Evolutionary conservation across 2,888 invertebrate species (phyloP), one percentile per base, ranked within the genome.

Genomic region (Cheilosia scutellata): DNA sequence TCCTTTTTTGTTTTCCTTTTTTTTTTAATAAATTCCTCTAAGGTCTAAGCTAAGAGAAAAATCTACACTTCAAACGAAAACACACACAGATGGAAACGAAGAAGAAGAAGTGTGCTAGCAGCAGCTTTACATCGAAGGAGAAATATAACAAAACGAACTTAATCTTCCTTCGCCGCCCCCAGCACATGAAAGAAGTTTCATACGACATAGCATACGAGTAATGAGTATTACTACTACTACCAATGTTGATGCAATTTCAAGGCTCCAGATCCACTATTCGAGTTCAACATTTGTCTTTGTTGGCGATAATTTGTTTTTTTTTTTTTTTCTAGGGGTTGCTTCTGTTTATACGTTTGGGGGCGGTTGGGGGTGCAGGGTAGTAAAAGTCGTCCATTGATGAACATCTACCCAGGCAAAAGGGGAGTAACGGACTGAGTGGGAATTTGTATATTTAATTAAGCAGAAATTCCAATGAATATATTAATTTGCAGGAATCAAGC

Each of bases 361-460:
- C 65, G 44, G 31, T 49, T 44, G n/a, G 44, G 47, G 66, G 25
- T 51, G 51, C n/a, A 13, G 42, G 33, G 47, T 25, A 74, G 74
- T 82, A 62, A 79, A 63, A 37, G 60, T 7, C 40, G 71, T 60
- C 68, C 82, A 76, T 82, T 82, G 86, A 86, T 76, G 68, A 57
- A 82, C 77, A 86, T 72, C 62, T 60, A 40, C 58, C 44, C 20
- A n/a, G 29, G 25, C 65, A 20, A 33, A 13, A 66, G 47, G 51
- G 49, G 47, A 51, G 72, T 53, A 70, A 71, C 33, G 53, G 53
- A 40, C 29, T 60, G 57, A 76, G 58, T 75, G 51, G 57, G 63
- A 86, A 86, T 86, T 86, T 70, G 86, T 86, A 82, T 82, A 82
- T 86, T 86, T 86, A 86, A 86, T 86, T 86, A 86, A 86, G 86